Base-by-base conservation (phyloP, 1,140 invertebrate species). In the Anadara kagoshimensis region DNA sequence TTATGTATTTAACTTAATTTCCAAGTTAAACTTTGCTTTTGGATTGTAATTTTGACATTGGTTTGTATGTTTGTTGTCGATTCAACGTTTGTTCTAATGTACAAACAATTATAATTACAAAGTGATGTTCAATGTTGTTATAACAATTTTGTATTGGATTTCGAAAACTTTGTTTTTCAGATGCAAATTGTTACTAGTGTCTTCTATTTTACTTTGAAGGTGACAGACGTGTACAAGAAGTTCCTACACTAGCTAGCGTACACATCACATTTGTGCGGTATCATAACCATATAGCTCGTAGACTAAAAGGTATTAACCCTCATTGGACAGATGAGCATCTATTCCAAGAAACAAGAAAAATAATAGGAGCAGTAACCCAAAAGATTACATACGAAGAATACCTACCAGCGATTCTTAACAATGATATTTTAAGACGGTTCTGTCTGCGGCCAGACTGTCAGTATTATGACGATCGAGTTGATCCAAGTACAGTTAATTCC, bases 181-280 rank as follows among this genome's bases (percentile, higher is more conserved):
- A n/a, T 36, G 29, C 29, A 36, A 36, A 3, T 36, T 2, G 7
- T 2, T 36, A 36, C 7, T 36, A 3, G 29, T 36, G 29, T 36
- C 7, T 36, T 36, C 29, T 36, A 36, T 7, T 36, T 7, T 7
- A 36, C 7, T 3, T 36, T 65, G 44, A 22, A 83, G 96, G 95
- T 72, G 94, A 95, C 54, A 94, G 66, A 3, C 70, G 95, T 73
- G 93, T 93, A 0, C 98, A 98, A 89, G 95, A 97, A 84, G 91
- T 92, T 76, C 92, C 97, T 12, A 96, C 94, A 1, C 90, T 99
- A 2, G 90, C 96, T 20, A 93, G 95, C 18, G 97, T 99, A 94
- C 98, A 99, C 85, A 98, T 97, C 0, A 89, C 99, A 59, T 99
- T 95, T 94, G 92, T 99, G 88, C 88, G 98, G 26, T 96, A 99